phyloP scores from a whole-genome alignment of 2,888 invertebrate species.

The Allophyes oxyacanthae region DNA sequence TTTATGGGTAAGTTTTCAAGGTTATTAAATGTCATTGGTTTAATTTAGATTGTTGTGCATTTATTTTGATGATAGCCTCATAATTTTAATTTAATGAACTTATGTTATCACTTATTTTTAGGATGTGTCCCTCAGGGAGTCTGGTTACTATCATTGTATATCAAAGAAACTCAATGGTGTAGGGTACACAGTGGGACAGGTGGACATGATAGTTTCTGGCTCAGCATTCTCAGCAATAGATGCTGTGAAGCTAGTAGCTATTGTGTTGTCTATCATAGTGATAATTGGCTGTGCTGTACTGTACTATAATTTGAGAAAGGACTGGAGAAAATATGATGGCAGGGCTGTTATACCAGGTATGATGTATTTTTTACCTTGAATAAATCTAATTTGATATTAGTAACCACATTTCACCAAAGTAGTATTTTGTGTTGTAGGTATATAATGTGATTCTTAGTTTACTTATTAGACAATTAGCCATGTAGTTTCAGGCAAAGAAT shows the following conservation, averaged over 20 bases:
- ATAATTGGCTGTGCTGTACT: conserved; percentile 81
- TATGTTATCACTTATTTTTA: conserved; percentile 64
- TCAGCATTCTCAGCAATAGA: conserved; percentile 78
- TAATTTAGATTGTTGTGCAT: conserved; percentile 11
- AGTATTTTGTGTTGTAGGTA: too few species aligned
- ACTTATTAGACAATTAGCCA: too few species aligned
- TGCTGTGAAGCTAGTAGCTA: conserved; percentile 83
- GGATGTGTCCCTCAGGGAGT: conserved; percentile 90
- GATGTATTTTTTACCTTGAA: not conserved
- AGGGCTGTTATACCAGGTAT: conserved; percentile 77
- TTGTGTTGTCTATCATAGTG: conserved; percentile 82
- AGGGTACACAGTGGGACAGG: conserved; percentile 87
- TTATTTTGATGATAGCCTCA: conserved; percentile 3
- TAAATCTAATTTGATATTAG: not conserved
- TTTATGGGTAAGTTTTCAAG: conserved; percentile 25
- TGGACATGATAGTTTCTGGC: conserved; percentile 90
- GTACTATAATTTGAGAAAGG: conserved; percentile 79
- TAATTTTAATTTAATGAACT: conserved; percentile 15
- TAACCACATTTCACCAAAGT: too few species aligned
- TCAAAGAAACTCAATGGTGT: conserved; percentile 88
- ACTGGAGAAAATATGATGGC: conserved; percentile 82
- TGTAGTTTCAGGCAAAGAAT: too few species aligned
- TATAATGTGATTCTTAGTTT: too few species aligned
- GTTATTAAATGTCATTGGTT: conserved; percentile 45
- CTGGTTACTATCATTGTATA: conserved; percentile 91